Evolutionary conservation across 2,113 vertebrate species (phyloP), one percentile per base, ranked within the genome.

Genomic region (Megaleporinus macrocephalus): DNA sequence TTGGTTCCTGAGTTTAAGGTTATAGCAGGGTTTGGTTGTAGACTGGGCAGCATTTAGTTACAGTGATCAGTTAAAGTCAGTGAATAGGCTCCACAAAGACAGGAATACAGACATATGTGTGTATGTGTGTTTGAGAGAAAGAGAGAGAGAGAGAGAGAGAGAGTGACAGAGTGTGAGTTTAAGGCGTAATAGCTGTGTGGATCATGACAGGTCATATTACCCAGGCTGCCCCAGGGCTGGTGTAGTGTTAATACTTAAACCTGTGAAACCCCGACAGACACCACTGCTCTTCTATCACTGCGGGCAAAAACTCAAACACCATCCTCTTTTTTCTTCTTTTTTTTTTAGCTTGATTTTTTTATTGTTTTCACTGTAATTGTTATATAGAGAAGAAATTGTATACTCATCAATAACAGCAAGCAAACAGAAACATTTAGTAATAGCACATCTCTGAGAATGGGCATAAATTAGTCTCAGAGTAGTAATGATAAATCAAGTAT

Each of bases 131-230:
- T 27, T 68, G 36, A 63, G 66, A 49, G 76, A 78, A 61, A 74
- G 69, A 73, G 49, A 59, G 63, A 55, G 18, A 5, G 53, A 49
- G 68, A n/a, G 77, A 68, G 65, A 59, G 77, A 73, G 33, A 66
- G 53, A 68, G 29, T 71, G 74, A 82, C 9, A 65, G 59, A 65
- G 57, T 53, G 29, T 71, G 79, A 59, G 51, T 59, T 9, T 75
- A 75, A 68, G 59, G 71, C 30, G 73, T 44, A 72, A 74, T 51
- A 79, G 53, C 53, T 73, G 75, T 77, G 44, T 6, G 30, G 74
- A 59, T 76, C 76, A 85, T 88, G 85, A 87, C 85, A 87, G 84
- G 86, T 86, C 78, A 76, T 49, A 86, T 85, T 86, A 89, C 74
- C 76, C 73, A 74, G 78, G 65, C n/a, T 79, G 83, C 81, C 85